These are phyloP conservation scores for human (Homo sapiens) DNA, from an alignment of 2,113 vertebrate genomes.

Conservation along the genomic window DNA sequence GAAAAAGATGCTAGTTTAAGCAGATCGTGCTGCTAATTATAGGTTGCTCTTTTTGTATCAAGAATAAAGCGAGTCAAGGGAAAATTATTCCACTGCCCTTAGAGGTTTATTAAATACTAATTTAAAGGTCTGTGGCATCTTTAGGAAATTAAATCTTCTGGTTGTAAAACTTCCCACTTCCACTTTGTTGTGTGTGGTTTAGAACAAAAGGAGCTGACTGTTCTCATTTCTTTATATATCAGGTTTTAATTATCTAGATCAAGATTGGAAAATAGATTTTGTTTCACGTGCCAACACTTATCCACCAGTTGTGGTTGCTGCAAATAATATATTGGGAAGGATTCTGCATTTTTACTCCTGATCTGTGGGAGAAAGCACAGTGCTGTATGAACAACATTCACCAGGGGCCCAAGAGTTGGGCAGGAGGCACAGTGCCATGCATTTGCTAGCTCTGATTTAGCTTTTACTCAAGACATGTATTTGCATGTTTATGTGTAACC, in stretches of 20 bases:
- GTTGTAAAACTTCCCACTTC: neutral
- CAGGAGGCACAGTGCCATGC: rapidly evolving
- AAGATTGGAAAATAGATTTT: neutral
- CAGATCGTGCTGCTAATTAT: neutral
- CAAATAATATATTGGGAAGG: neutral
- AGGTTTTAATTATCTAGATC: neutral
- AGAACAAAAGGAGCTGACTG: neutral
- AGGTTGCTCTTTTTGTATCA: neutral
- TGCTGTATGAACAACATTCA: neutral
- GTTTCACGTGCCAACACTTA: neutral
- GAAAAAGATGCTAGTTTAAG: neutral
- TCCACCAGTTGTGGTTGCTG: neutral
- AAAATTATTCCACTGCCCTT: conserved; percentile 24
- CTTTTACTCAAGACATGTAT: neutral
- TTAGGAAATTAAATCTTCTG: conserved; percentile 42
- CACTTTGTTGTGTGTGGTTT: neutral
- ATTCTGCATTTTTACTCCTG: neutral
- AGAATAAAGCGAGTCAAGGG: neutral
- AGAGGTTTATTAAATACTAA: conserved; percentile 49
- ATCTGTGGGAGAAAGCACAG: neutral
- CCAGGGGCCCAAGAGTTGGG: no score
- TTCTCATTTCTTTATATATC: neutral
- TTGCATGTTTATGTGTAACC: neutral
- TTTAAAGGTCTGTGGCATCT: conserved; percentile 30
- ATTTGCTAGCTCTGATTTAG: neutral